These are phyloP conservation scores for Drosophila tropicalis DNA, from an alignment of 1,140 invertebrate species.

Conservation along the genomic window DNA sequence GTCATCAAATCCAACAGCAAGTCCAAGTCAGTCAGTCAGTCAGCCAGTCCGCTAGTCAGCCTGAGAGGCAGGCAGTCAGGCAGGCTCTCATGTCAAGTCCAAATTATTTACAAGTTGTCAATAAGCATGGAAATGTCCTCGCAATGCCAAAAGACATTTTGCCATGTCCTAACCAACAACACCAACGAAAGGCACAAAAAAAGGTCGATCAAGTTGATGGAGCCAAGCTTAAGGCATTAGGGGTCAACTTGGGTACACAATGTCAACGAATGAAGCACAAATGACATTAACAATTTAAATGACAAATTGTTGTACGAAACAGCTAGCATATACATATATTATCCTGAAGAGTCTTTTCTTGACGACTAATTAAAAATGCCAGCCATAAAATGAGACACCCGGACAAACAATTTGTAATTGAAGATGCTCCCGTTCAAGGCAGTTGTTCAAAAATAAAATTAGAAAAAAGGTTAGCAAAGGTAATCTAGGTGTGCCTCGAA, in stretches of 20 bases:
- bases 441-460: not conserved
- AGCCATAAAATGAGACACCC: slow-evolving; percentile 26
- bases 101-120: slow-evolving; percentile 61
- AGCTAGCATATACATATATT: not conserved
- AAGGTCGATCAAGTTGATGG: slow-evolving; percentile 24
- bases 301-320: slow-evolving; percentile 37
- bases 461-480: not conserved
- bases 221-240: slow-evolving; percentile 6
- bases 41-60: slow-evolving; percentile 21
- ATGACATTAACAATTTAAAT: slow-evolving; percentile 50
- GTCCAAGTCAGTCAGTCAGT: not conserved
- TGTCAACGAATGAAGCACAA: slow-evolving; percentile 9
- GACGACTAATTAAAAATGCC: slow-evolving; percentile 62
- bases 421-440: not conserved
- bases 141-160: slow-evolving; percentile 15
- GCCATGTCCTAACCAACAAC: not conserved
- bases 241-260: slow-evolving; percentile 10
- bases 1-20: slow-evolving; percentile 16
- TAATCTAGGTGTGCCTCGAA: not conserved
- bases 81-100: slow-evolving; percentile 41
- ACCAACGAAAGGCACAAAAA: not conserved
- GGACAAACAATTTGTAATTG: slow-evolving; percentile 8
- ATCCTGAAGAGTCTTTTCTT: not conserved
- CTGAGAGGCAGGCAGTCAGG: slow-evolving; percentile 11
- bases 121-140: slow-evolving; percentile 39